phyloP scores from a whole-genome alignment of 2,797 vertebrate species.

The Argentina silus region DNA sequence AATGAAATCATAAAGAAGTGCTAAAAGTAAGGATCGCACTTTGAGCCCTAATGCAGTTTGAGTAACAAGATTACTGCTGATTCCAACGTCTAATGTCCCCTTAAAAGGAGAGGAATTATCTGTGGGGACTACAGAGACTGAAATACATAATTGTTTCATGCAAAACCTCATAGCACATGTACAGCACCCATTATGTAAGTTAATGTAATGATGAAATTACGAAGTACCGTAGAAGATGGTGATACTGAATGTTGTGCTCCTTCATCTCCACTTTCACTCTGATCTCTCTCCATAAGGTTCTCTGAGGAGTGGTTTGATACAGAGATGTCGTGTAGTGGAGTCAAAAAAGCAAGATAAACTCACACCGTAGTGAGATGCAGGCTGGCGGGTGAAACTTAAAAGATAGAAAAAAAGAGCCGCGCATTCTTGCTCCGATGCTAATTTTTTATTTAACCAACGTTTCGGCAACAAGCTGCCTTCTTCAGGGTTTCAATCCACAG shows the following conservation, averaged over 20 bases:
- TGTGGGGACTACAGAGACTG: neutral
- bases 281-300: neutral
- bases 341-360: neutral
- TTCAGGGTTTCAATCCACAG: too few species aligned
- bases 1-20: conserved; percentile 62
- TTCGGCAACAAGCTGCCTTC: too few species aligned
- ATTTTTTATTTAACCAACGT: too few species aligned
- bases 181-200: neutral
- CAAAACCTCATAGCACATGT: neutral
- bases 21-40: conserved; percentile 42
- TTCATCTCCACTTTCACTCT: neutral
- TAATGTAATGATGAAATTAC: neutral
- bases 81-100: conserved; percentile 23
- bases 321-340: neutral
- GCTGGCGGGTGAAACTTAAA: neutral
- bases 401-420: neutral
- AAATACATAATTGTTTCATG: neutral
- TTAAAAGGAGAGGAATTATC: conserved; percentile 6
- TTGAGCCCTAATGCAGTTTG: conserved; percentile 35
- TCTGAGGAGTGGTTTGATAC: neutral
- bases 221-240: neutral
- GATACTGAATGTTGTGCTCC: neutral
- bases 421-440: neutral
- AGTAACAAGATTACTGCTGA: conserved; percentile 48
- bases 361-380: neutral